These are phyloP conservation scores for Elaeidobius kamerunicus DNA, from an alignment of 2,888 invertebrate genomes.

Conservation along the genomic window DNA sequence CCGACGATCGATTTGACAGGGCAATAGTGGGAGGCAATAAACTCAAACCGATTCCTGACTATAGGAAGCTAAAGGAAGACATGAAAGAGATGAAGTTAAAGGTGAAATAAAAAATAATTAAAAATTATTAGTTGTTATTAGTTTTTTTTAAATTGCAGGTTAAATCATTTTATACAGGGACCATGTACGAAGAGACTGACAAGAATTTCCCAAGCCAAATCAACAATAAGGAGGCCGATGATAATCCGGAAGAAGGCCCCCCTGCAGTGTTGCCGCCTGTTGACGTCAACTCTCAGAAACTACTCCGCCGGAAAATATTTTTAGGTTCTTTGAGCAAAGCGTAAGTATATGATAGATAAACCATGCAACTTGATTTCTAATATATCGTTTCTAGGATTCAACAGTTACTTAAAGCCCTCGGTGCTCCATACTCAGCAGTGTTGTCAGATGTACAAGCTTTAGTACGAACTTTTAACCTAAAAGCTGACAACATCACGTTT, in stretches of 20 bases:
- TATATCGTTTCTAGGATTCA: conserved; percentile 39
- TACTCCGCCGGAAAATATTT: conserved; percentile 66
- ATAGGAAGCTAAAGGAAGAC: conserved; percentile 59
- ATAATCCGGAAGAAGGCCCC: conserved; percentile 41
- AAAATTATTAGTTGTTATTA: background rate
- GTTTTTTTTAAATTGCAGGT: conserved; percentile 15
- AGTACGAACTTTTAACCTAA: conserved; percentile 64
- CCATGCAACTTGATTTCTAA: background rate
- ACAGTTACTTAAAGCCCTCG: conserved; percentile 36
- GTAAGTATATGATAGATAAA: conserved; percentile 44
- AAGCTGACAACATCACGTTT: conserved; percentile 69
- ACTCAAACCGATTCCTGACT: conserved; percentile 60
- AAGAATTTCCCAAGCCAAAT: conserved; percentile 37
- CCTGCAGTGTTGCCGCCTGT: conserved; percentile 60
- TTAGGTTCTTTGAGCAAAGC: conserved; percentile 64
- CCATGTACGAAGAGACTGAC: conserved; percentile 47
- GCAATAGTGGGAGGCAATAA: conserved; percentile 41
- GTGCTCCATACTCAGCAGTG: conserved; percentile 34
- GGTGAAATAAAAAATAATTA: conserved; percentile 44
- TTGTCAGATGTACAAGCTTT: conserved; percentile 53
- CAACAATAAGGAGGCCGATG: conserved; percentile 30
- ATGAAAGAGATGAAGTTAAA: conserved; percentile 62
- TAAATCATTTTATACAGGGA: conserved; percentile 60
- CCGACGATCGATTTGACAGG: conserved; percentile 56
- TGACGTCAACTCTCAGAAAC: conserved; percentile 64